These are phyloP conservation scores for Pheosia gnoma DNA, from an alignment of 2,888 invertebrate genomes.

Conservation along the genomic window DNA sequence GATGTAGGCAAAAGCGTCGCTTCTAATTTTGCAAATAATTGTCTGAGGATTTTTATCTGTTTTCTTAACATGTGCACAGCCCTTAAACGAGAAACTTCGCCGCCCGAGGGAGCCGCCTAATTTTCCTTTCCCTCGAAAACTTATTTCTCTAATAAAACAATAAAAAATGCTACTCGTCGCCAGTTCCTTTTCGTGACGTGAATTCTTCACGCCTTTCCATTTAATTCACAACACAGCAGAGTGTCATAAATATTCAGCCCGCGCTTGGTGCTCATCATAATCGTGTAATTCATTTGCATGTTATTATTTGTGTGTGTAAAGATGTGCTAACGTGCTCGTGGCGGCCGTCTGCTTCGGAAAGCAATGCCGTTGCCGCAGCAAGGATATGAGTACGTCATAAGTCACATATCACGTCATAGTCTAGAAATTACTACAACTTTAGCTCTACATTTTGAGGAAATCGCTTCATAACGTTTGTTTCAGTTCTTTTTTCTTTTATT, in stretches of 20 bases:
- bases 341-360: slow-evolving; percentile 13
- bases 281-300: slow-evolving; percentile 75
- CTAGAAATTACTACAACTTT: neutral
- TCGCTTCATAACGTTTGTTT: neutral
- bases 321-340: slow-evolving; percentile 48
- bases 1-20: no score
- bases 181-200: slow-evolving; percentile 50
- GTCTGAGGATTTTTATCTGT: neutral
- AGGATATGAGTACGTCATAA: slow-evolving; percentile 16
- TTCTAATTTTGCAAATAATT: neutral
- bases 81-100: slow-evolving; percentile 20
- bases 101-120: slow-evolving; percentile 33
- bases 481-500: no score
- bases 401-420: slow-evolving; percentile 23
- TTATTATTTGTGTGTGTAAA: slow-evolving; percentile 59
- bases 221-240: slow-evolving; percentile 53
- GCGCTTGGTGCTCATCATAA: slow-evolving; percentile 70
- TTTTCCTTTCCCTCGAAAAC: slow-evolving; percentile 31
- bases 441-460: neutral
- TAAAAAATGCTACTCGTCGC: slow-evolving; percentile 42
- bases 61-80: slow-evolving; percentile 16
- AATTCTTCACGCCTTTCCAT: slow-evolving; percentile 56
- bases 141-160: slow-evolving; percentile 34
- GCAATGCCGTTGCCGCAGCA: slow-evolving; percentile 11
- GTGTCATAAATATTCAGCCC: slow-evolving; percentile 69